phyloP scores from a whole-genome alignment of 2,113 vertebrate genomes.

The Aplodontia rufa region DNA sequence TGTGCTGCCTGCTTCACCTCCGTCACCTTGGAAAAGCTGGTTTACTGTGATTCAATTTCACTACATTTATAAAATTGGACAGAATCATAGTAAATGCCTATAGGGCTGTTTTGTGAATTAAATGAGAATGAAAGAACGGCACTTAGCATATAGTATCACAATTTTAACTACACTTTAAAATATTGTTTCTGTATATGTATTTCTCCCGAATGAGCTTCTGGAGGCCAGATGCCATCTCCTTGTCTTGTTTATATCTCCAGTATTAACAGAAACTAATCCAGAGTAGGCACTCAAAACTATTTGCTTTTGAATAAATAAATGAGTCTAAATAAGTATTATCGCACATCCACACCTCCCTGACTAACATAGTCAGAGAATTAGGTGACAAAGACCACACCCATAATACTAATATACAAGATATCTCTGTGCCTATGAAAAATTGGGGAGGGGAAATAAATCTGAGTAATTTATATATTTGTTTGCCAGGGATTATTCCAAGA shows the following conservation, averaged over 20 bases:
- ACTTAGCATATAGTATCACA: neutral
- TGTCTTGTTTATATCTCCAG: neutral
- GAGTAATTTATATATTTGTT: neutral
- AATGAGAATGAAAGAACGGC: neutral
- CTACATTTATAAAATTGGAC: neutral
- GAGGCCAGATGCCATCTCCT: neutral
- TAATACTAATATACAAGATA: neutral
- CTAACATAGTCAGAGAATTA: neutral
- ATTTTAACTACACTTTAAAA: neutral
- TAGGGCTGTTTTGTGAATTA: neutral
- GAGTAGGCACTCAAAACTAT: neutral
- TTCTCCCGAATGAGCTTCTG: neutral
- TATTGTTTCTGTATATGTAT: neutral
- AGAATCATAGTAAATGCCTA: neutral
- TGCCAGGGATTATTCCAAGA: neutral
- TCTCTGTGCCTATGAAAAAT: neutral
- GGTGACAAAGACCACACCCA: neutral
- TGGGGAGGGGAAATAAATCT: neutral
- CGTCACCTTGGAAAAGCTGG: neutral
- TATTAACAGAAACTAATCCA: neutral
- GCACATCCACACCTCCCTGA: neutral
- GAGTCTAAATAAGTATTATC: neutral
- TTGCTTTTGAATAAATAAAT: neutral
- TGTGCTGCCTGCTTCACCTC: neutral
- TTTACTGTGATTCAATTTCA: neutral